phyloP scores from a whole-genome alignment of 2,113 vertebrate genomes.

The Xiphophorus maculatus region DNA sequence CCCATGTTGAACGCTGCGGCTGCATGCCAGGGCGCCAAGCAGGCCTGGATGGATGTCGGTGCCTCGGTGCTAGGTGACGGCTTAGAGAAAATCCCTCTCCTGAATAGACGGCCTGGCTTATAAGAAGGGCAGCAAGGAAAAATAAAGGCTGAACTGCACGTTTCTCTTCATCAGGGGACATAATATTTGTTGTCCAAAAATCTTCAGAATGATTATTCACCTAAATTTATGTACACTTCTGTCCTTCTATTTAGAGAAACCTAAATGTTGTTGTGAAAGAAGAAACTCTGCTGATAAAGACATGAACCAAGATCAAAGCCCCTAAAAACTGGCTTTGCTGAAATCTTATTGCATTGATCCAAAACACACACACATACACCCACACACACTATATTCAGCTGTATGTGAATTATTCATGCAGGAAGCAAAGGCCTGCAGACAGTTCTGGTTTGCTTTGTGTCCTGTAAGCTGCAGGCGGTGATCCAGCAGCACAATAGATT shows the following conservation, averaged over 20 bases:
- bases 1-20: conserved; percentile 25
- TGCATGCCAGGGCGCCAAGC: conserved; percentile 54
- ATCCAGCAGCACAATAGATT: conserved; percentile 44
- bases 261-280: conserved; percentile 21
- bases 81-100: conserved; percentile 71
- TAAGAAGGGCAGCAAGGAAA: conserved; percentile 32
- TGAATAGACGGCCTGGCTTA: conserved; percentile 69
- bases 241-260: not conserved
- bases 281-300: conserved; percentile 22
- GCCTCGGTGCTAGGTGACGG: conserved; percentile 59
- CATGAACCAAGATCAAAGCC: conserved; percentile 48
- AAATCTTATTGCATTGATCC: conserved; percentile 68
- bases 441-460: conserved; percentile 28
- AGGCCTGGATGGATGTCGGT: conserved; percentile 40
- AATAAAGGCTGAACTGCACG: conserved; percentile 15
- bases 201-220: conserved; percentile 2
- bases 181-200: conserved; percentile 22
- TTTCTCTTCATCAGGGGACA: conserved; percentile 24
- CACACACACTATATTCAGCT: conserved; percentile 68
- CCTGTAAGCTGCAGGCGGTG: conserved; percentile 9
- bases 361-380: not conserved
- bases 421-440: conserved; percentile 42
- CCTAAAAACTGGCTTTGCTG: conserved; percentile 31
- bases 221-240: conserved; percentile 25
- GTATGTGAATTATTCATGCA: conserved; percentile 75